Evolutionary conservation across 2,797 vertebrate genomes (phyloP), one percentile per base, ranked within the genome.

Genomic region (Leptoclinus maculatus): DNA sequence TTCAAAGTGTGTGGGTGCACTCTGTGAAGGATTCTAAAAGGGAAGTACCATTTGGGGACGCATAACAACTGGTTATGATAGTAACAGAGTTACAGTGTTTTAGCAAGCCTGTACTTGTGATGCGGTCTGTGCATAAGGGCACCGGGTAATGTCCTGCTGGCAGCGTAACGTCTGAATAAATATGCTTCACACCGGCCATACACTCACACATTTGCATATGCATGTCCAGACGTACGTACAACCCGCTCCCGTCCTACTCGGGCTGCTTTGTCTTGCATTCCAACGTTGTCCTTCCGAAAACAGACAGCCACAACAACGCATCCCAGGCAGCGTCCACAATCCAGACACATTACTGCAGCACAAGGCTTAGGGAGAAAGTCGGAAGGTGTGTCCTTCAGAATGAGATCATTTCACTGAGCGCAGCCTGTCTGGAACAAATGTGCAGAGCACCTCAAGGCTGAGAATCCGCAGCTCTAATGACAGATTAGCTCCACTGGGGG

Each of bases 361-460:
- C 65, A 59, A 78, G 83, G 69, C 75, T 82, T 75, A 77, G 71
- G 56, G 78, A 88, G 85, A 87, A 91, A 88, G 83, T 84, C 84
- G 79, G 84, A 92, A 89, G 86, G 90, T 89, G 84, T 87, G 92
- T 90, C 90, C 90, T 90, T 90, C 87, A 83, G 80, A 84, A 77
- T 89, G 81, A 89, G 85, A 85, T 91, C 88, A 92, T 90, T 80
- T 83, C 84, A 82, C 66, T 27, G 64, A 90, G 86, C 32, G 65
- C 84, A 83, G 87, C 58, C 80, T 68, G 84, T 89, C 87, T 92
- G 91, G 87, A 85, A 84, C 84, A 85, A 89, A 90, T 32, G 69
- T 39, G 81, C 81, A 53, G 74, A 82, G 73, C 83, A 73, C 75
- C 76, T 68, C 85, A 89, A 88, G 90, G 90, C 83, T 80, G 78